Percentiles rank a stretch among this genome's conserved stretches.
phyloP scores from a whole-genome alignment of 2,113 vertebrate species.

The Fregata magnificens region DNA sequence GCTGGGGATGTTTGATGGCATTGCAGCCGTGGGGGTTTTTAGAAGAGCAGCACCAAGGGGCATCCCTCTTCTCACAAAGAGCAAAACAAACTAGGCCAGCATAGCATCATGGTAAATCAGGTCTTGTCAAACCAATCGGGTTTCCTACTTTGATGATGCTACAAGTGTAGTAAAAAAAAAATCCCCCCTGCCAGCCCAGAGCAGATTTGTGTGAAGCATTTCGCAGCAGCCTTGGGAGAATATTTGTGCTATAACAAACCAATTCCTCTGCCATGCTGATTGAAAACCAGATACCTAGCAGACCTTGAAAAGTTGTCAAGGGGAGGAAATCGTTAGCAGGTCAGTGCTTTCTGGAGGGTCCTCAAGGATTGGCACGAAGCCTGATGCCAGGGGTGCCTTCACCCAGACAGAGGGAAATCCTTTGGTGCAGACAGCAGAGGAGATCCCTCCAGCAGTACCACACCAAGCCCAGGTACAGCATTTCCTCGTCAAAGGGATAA shows the following conservation, averaged over 20 bases:
- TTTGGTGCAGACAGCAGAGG: background rate
- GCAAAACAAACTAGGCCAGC: accelerated
- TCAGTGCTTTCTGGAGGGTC: background rate
- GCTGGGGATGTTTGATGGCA: accelerated
- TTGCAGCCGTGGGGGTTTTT: background rate
- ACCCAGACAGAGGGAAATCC: background rate
- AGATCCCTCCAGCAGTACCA: background rate
- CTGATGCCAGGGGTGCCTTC: background rate
- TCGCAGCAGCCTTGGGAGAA: background rate
- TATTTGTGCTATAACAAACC: accelerated
- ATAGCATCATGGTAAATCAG: background rate
- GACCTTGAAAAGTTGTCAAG: background rate
- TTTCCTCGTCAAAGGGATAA: accelerated
- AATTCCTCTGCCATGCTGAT: accelerated
- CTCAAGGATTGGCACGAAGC: accelerated
- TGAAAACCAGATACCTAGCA: background rate
- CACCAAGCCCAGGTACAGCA: background rate
- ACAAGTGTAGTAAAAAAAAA: too few relatives aligned
- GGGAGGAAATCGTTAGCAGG: background rate
- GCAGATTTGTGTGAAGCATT: background rate
- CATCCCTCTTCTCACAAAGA: too few relatives aligned
- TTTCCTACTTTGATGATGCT: background rate
- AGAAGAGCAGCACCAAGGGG: background rate
- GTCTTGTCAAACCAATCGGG: background rate
- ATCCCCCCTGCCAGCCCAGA: background rate